Evolutionary conservation across 2,888 invertebrate species (phyloP).

Genomic region (Diaphora mendica): DNA sequence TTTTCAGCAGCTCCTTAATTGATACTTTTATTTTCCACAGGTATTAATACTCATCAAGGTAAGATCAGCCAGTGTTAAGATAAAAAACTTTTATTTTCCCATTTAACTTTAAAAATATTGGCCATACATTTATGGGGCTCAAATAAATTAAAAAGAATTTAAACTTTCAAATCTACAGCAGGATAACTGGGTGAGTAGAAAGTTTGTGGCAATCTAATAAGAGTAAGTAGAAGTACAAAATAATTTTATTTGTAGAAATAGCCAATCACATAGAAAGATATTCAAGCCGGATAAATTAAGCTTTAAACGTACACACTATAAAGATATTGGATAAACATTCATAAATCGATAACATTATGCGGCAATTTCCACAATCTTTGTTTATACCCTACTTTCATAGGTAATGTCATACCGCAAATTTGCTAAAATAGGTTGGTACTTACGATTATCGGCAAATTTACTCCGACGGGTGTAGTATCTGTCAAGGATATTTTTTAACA

Average conservation of each 20-base stretch:
- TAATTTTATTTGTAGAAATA: conserved; percentile 26
- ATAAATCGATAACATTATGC: conserved; percentile 76
- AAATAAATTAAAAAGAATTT: background rate
- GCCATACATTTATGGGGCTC: conserved; percentile 1
- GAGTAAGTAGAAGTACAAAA: background rate
- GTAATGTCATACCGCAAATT: conserved; percentile 43
- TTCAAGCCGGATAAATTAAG: conserved; percentile 35
- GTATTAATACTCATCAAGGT: background rate
- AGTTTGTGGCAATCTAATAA: background rate
- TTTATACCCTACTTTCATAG: conserved; percentile 41
- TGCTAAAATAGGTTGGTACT: conserved; percentile 67
- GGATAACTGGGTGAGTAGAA: background rate
- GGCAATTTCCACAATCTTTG: conserved; percentile 60
- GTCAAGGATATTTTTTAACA: conserved; percentile 52
- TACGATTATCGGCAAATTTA: conserved; percentile 66
- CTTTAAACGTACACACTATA: conserved; percentile 57
- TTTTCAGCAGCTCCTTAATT: background rate
- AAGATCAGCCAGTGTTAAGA: background rate
- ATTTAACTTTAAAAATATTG: background rate
- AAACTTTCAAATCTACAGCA: conserved; percentile 7
- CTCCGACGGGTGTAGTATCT: conserved; percentile 63
- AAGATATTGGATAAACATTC: conserved; percentile 55
- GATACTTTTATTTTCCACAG: background rate
- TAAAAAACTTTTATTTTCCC: background rate
- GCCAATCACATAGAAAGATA: conserved; percentile 28